A percentile compares a stretch with the other conserved stretches of the same genome.
These are phyloP conservation scores for Clivina fossor DNA, from an alignment of 2,888 invertebrate genomes.

Conservation along the genomic window DNA sequence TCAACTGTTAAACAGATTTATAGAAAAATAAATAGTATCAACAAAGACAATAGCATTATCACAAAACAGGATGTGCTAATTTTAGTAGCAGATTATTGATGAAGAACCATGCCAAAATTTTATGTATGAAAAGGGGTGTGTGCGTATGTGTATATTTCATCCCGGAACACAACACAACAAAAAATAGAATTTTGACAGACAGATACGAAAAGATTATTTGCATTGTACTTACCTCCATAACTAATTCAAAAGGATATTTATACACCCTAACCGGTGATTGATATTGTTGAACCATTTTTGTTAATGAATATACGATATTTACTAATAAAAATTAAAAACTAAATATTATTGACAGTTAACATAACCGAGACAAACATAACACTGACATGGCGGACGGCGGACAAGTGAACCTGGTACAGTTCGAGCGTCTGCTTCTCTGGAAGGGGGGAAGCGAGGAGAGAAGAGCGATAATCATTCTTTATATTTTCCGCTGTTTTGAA, in stretches of 20 bases:
- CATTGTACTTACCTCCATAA: slow-evolving; percentile 83
- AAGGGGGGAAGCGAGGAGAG: slow-evolving; percentile 2
- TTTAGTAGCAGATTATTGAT: too few species aligned
- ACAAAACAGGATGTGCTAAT: too few species aligned
- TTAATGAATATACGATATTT: slow-evolving; percentile 1
- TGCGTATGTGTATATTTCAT: background rate
- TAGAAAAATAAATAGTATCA: too few species aligned
- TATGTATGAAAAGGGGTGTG: slow-evolving; percentile 30
- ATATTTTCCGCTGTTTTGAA: too few species aligned
- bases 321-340: slow-evolving; percentile 15
- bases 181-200: slow-evolving; percentile 9
- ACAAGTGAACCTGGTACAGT: slow-evolving; percentile 5
- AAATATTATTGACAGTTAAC: slow-evolving; percentile 27
- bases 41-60: too few species aligned
- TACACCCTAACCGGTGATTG: slow-evolving; percentile 93
- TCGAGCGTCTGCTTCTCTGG: too few species aligned
- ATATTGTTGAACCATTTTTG: slow-evolving; percentile 91
- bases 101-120: background rate
- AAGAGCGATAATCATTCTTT: too few species aligned
- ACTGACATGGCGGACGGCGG: slow-evolving; percentile 19
- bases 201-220: background rate
- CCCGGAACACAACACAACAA: slow-evolving; percentile 2
- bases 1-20: too few species aligned
- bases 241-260: slow-evolving; percentile 92
- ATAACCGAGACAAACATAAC: slow-evolving; percentile 26